Percentiles rank a stretch among this genome's conserved stretches.
These are phyloP conservation scores for Asbolus verrucosus DNA, from an alignment of 1,140 invertebrate genomes.

Conservation along the genomic window DNA sequence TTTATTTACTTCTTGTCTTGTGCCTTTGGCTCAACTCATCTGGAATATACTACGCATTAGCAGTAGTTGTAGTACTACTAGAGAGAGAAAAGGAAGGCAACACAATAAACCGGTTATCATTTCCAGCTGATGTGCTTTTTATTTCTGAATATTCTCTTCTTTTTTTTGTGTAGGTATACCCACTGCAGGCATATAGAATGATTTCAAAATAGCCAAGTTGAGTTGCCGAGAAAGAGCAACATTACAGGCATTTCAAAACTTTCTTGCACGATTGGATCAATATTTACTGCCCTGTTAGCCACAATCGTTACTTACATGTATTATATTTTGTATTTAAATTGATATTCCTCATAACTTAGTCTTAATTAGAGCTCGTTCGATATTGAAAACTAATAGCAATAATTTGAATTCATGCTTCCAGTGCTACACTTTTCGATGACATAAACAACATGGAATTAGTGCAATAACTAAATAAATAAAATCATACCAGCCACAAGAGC, in stretches of 20 bases:
- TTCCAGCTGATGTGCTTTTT: slow-evolving; percentile 65
- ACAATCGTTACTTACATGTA: slow-evolving; percentile 56
- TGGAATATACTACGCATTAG: slow-evolving; percentile 59
- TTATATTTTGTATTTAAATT: slow-evolving; percentile 50
- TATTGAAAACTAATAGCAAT: slow-evolving; percentile 5
- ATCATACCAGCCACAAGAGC: slow-evolving; percentile 22
- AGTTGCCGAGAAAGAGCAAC: slow-evolving; percentile 39
- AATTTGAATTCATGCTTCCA: slow-evolving; percentile 5
- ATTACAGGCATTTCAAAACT: slow-evolving; percentile 45
- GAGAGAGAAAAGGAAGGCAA: slow-evolving; percentile 59
- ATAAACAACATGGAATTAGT: slow-evolving; percentile 13
- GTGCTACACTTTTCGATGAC: no score
- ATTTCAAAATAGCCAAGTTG: slow-evolving; percentile 55
- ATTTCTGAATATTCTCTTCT: slow-evolving; percentile 59
- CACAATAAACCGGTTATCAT: slow-evolving; percentile 62
- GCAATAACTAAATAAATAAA: slow-evolving; percentile 40
- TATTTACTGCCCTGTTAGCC: slow-evolving; percentile 59
- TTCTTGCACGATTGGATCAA: slow-evolving; percentile 52
- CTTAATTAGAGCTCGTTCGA: not conserved
- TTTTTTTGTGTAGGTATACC: slow-evolving; percentile 60
- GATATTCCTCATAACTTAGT: slow-evolving; percentile 10
- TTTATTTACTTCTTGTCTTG: slow-evolving; percentile 43
- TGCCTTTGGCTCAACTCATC: slow-evolving; percentile 37
- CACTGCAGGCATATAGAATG: slow-evolving; percentile 59
- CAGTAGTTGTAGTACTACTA: slow-evolving; percentile 63